Evolutionary conservation across 2,888 invertebrate species (phyloP), one percentile per base, ranked within the genome.

Genomic region (Agrochola lota): DNA sequence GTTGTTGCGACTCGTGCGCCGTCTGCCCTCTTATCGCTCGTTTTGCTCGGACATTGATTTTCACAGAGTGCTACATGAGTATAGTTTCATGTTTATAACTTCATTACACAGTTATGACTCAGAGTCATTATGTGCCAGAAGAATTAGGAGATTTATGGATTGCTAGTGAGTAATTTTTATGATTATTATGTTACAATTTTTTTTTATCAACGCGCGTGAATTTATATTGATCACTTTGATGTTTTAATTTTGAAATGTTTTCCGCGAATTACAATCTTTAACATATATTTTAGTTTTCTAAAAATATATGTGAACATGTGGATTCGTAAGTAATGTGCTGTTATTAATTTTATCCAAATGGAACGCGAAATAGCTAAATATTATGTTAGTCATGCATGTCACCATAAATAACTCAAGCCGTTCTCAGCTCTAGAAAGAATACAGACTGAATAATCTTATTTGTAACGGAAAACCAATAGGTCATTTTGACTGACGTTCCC

Each of bases 71-170:
- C 90, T 91, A 90, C 91, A 92, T 87, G 90, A 89, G 86, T 90
- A 91, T 78, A 82, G 81, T 90, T 92, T 90, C 88, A 92, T 94
- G 94, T 94, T 94, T 92, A 92, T 93, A 94, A 93, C 91, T 92
- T 90, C 92, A 90, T 90, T 92, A 91, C 91, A 92, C 89, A 91
- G 91, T 92, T 93, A 94, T 93, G 93, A 93, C 91, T 94, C 92
- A 91, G 85, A 92, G 91, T 93, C 90, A 92, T 92, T 92, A 90
- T 91, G 93, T 93, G 93, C 93, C 88, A 91, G 91, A 91, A 91
- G 92, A 92, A 93, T 92, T 92, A 92, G 90, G 91, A 94, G 92
- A 93, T 94, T 93, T 92, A 93, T 91, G 92, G 92, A 92, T 92
- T 91, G 83, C 91, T 91, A 92, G 95, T 95, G 91, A 95, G 95